Conservation (phyloP, 2,888 invertebrate species). For the Acholoe squamosa region DNA sequence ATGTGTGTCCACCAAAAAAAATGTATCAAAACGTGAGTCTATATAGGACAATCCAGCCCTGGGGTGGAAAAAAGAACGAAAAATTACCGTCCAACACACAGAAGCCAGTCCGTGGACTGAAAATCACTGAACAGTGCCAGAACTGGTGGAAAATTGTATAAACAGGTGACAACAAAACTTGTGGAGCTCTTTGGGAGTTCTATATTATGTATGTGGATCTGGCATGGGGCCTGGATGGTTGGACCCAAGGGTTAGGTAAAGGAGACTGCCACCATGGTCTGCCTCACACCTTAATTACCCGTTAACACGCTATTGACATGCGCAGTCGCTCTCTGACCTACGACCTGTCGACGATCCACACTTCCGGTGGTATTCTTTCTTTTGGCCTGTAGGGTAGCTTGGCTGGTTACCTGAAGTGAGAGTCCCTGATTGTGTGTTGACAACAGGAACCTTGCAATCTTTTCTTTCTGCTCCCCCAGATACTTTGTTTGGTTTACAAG, state of each 20-base stretch:
- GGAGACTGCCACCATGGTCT: background rate
- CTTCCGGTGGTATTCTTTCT: background rate
- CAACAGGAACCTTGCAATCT: background rate
- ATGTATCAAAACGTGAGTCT: too few species aligned
- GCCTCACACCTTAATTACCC: background rate
- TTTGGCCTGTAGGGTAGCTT: background rate
- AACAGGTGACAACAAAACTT: too few species aligned
- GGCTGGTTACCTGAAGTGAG: background rate
- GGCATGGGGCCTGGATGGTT: background rate
- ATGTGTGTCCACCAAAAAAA: too few species aligned
- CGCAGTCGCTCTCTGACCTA: slow-evolving; percentile 3
- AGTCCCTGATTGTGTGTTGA: background rate
- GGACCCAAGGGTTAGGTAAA: background rate
- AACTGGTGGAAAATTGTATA: too few species aligned
- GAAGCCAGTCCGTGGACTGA: too few species aligned
- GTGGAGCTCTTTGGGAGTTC: too few species aligned
- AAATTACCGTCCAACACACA: too few species aligned
- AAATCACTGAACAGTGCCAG: too few species aligned
- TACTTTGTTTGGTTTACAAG: background rate
- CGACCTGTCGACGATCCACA: slow-evolving; percentile 22
- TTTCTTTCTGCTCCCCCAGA: background rate
- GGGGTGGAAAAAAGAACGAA: too few species aligned
- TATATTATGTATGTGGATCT: too few species aligned
- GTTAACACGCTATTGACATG: slow-evolving; percentile 22
- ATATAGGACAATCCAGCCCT: too few species aligned